Percentiles rank a stretch among this genome's conserved stretches.
phyloP scores from a whole-genome alignment of 2,113 vertebrate genomes.

The Urocynchramus pylzowi region DNA sequence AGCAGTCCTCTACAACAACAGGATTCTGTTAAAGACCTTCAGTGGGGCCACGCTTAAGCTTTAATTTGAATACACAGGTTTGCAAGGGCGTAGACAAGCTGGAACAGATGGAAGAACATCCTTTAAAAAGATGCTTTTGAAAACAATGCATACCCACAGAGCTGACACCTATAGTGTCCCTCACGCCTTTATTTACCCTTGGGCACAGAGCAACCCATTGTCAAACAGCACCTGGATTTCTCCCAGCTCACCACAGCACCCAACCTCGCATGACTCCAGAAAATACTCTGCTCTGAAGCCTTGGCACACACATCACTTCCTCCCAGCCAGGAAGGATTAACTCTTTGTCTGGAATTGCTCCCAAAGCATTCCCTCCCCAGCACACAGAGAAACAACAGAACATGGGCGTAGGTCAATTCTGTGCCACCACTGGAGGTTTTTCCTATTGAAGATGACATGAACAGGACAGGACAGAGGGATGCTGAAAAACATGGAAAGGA shows the following conservation, averaged over 20 bases:
- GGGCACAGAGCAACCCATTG: neutral
- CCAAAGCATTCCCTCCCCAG: neutral
- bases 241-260: neutral
- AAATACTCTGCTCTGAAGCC: neutral
- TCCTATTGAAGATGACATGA: neutral
- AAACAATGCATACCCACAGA: neutral
- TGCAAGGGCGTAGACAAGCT: neutral
- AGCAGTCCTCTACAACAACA: neutral
- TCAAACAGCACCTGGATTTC: neutral
- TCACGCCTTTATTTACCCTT: neutral
- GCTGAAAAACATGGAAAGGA: neutral
- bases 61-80: neutral
- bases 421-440: neutral
- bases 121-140: neutral
- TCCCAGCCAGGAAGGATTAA: neutral
- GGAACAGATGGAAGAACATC: neutral
- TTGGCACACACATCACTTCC: neutral
- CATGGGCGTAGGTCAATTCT: neutral
- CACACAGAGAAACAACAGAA: neutral
- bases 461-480: neutral
- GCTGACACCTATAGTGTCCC: neutral
- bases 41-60: neutral
- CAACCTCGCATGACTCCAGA: fast-evolving
- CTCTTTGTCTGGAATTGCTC: neutral
- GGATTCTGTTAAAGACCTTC: neutral